phyloP scores from a whole-genome alignment of 2,797 vertebrate species.

The Poeciliopsis infans region DNA sequence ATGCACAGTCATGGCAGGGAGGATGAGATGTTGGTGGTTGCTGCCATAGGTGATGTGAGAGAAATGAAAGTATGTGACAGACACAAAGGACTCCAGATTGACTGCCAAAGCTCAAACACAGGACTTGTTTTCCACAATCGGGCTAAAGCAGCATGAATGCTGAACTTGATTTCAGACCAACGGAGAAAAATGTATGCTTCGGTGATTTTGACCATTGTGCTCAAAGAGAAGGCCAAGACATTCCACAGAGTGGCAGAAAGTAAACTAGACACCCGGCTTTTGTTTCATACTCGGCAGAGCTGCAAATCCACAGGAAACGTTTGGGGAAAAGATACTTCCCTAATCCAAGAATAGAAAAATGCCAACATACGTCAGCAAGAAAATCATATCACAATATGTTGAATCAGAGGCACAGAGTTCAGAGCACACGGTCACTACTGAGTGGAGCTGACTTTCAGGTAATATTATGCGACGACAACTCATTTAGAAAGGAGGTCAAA shows the following conservation, averaged over 20 bases:
- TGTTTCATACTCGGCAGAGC: neutral
- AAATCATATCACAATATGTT: slow-evolving; percentile 36
- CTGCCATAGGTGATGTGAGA: slow-evolving; percentile 21
- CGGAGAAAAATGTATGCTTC: neutral
- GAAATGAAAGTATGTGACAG: slow-evolving; percentile 12
- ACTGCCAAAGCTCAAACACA: slow-evolving; percentile 17
- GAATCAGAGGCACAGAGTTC: slow-evolving; percentile 28
- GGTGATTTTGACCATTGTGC: slow-evolving; percentile 16
- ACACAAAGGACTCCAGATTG: slow-evolving; percentile 19
- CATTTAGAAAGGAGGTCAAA: slow-evolving; percentile 55
- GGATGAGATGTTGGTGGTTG: slow-evolving; percentile 21
- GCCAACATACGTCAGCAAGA: slow-evolving; percentile 14
- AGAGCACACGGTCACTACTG: slow-evolving; percentile 21
- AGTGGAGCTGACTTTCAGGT: slow-evolving; percentile 43
- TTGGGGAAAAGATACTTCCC: neutral
- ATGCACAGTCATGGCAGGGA: slow-evolving; percentile 19
- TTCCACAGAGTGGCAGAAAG: neutral
- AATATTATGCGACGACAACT: slow-evolving; percentile 23
- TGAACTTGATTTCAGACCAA: slow-evolving; percentile 20
- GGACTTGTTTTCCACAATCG: slow-evolving; percentile 11
- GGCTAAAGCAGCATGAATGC: slow-evolving; percentile 3
- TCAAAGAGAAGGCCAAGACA: neutral
- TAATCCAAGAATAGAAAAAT: neutral
- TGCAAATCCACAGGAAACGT: neutral
- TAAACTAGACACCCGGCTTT: neutral